phyloP scores from a whole-genome alignment of 2,888 invertebrate species.

The Deilephila elpenor region DNA sequence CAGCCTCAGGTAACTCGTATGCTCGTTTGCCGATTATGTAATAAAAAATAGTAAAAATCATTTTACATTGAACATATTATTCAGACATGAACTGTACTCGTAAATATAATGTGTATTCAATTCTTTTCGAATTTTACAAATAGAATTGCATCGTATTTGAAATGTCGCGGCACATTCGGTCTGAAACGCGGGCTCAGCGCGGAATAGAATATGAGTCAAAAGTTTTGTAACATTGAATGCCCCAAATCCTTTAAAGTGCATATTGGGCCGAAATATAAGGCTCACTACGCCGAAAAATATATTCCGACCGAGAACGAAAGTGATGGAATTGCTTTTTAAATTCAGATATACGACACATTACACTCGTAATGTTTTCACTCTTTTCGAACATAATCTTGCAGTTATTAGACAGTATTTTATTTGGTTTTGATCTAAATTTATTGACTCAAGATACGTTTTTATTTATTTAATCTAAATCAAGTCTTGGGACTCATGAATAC shows the following conservation, averaged over 20 bases:
- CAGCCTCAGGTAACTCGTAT: no score
- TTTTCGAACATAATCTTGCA: no score
- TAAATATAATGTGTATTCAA: no score
- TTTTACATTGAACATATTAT: no score
- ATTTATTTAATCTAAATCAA: no score
- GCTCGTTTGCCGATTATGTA: no score
- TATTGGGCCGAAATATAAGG: constrained; percentile 8
- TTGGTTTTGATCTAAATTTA: no score
- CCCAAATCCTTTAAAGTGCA: constrained; percentile 12
- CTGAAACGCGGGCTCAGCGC: constrained; percentile 1
- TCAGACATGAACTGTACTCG: no score
- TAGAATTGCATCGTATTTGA: neutral
- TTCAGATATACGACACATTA: neutral
- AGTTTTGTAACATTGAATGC: constrained; percentile 4
- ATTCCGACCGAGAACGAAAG: neutral
- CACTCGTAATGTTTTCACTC: neutral
- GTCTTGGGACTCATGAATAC: no score
- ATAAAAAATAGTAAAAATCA: no score
- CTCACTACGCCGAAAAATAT: neutral
- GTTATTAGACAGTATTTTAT: no score
- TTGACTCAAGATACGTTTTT: no score
- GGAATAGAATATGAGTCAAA: constrained; percentile 12
- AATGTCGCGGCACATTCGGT: neutral
- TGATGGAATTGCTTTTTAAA: neutral
- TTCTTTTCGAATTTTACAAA: neutral